A percentile compares a stretch with the other conserved stretches of the same genome.
Conservation (phyloP, 2,888 invertebrate genomes). For the Torymus texanus region DNA sequence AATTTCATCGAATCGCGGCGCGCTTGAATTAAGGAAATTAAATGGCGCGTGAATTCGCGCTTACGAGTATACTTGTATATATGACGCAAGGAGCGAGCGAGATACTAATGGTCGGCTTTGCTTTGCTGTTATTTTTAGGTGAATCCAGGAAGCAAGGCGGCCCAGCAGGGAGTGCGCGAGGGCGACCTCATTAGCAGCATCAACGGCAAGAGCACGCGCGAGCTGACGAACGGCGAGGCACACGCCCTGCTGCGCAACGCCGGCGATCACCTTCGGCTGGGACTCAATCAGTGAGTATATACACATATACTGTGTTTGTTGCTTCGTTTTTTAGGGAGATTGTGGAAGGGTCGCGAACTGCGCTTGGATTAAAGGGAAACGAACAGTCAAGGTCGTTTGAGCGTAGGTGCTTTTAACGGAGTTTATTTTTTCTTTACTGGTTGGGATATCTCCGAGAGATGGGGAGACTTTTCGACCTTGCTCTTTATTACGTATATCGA, state of each 20-base stretch:
- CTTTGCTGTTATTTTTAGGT: slow-evolving; percentile 79
- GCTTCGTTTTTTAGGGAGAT: too few relatives aligned
- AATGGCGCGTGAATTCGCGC: slow-evolving; percentile 8
- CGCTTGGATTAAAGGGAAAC: too few relatives aligned
- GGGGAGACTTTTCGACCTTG: too few relatives aligned
- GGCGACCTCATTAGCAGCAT: slow-evolving; percentile 89
- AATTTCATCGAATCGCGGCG: background rate
- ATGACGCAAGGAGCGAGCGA: background rate
- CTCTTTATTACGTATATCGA: too few relatives aligned
- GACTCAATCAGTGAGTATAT: slow-evolving; percentile 83
- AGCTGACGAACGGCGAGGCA: slow-evolving; percentile 83
- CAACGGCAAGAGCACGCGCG: slow-evolving; percentile 83
- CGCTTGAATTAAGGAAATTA: slow-evolving; percentile 19
- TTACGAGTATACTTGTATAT: slow-evolving; percentile 1
- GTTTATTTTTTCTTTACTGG: too few relatives aligned
- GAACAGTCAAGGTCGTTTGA: too few relatives aligned
- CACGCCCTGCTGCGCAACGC: slow-evolving; percentile 85
- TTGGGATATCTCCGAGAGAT: too few relatives aligned
- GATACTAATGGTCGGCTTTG: background rate
- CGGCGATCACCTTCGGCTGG: slow-evolving; percentile 81
- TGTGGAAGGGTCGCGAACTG: too few relatives aligned
- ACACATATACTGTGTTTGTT: too few relatives aligned
- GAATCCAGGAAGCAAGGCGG: slow-evolving; percentile 91
- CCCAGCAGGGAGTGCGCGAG: slow-evolving; percentile 85
- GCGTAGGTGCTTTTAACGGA: too few relatives aligned